These are phyloP conservation scores for Anomalospiza imberbis DNA, from an alignment of 2,797 vertebrate genomes.

Conservation along the genomic window DNA sequence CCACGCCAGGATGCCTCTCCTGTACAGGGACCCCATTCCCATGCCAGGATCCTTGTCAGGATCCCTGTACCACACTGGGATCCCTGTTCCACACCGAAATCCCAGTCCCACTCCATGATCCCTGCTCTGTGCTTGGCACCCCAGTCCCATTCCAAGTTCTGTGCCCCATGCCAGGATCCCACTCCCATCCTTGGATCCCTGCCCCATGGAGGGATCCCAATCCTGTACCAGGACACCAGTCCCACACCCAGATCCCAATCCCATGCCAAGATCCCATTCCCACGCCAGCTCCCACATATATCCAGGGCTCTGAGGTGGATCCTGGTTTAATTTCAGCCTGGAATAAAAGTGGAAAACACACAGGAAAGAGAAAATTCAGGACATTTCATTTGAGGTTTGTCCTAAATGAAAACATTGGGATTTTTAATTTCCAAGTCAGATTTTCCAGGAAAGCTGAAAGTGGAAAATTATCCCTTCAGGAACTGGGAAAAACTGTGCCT, in stretches of 20 bases:
- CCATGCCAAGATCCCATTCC: accelerated
- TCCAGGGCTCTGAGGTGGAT: neutral
- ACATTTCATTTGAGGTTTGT: neutral
- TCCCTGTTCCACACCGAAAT: no score
- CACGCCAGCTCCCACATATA: accelerated
- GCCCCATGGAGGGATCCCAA: neutral
- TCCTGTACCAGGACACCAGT: accelerated
- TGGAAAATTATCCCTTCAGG: neutral
- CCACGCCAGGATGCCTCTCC: neutral
- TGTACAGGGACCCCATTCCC: no score
- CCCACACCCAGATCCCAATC: neutral
- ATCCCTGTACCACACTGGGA: accelerated
- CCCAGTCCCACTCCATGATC: neutral
- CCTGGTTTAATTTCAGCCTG: neutral
- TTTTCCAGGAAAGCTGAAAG: neutral
- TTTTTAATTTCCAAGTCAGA: neutral
- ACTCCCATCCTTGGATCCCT: accelerated
- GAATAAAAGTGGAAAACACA: neutral
- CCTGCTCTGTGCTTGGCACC: accelerated
- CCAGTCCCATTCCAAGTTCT: neutral
- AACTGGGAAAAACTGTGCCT: neutral
- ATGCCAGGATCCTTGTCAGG: neutral
- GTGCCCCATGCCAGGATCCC: accelerated
- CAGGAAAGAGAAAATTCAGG: neutral
- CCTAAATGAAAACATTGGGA: accelerated